Base-by-base conservation (phyloP, 2,888 invertebrate genomes). In the Apotomis betuletana region DNA sequence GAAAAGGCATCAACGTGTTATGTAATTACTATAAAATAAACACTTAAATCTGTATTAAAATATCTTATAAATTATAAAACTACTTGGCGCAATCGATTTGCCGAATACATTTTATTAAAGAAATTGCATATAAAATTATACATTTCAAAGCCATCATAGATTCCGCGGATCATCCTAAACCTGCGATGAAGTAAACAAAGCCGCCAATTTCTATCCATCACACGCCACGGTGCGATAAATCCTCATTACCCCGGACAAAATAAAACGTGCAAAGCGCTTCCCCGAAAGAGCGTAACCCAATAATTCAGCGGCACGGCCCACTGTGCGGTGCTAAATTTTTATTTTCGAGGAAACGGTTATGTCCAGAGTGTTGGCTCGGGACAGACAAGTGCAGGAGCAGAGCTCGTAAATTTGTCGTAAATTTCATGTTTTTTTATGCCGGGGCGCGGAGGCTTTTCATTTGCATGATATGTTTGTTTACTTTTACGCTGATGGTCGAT, bases 311-410 rank as follows among this genome's bases (percentile, higher is more conserved):
- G 72, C 79, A 85, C 80, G 81, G 81, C 83, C 83, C 89, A 85
- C 87, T 78, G 83, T 78, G 85, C 83, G 88, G 82, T 81, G 82
- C 85, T 90, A 87, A 90, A 88, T 86, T 90, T 91, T 91, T 90
- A 91, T 88, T 83, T 80, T 79, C 82, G 77, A 82, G 86, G 85
- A 90, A 90, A 90, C 87, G 83, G 90, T 88, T 90, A 89, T 89
- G 86, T 84, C 84, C 84, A 79, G 83, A 83, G 85, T 84, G 86
- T 86, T 83, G 82, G 80, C 80, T 75, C 77, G 76, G 75, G 75
- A 78, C 77, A 74, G 76, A 73, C 73, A 73, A 78, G 77, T 76
- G 80, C 77, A 72, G 70, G 64, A 60, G 74, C 74, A 73, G 64
- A 69, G 68, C 63, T 82, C 81, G 81, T 81, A 83, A 83, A 82